Evolutionary conservation across 2,797 vertebrate genomes (phyloP), one percentile per base, ranked within the genome.

Genomic region (Rhinophrynus dorsalis): DNA sequence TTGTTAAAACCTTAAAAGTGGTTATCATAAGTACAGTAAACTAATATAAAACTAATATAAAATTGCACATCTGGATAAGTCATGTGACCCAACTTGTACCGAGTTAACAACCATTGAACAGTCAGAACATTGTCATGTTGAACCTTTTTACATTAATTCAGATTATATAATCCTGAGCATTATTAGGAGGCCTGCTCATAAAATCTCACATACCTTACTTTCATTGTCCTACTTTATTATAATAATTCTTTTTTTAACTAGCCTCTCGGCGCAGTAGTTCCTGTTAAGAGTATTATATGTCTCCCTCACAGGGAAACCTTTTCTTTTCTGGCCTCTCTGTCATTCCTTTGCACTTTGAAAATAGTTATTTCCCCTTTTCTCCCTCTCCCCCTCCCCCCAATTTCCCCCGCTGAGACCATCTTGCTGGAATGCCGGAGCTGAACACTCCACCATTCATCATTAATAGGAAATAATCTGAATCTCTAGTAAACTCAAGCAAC

Each of bases 301-400:
- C 69, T 66, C 61, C 20, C 62, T 59, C 52, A 66, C 54, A 71
- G 51, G 58, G 55, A 32, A 73, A 66, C 62, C 57, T 65, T 58
- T 60, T 73, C 69, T 52, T 66, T 42, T 48, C 54, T 30, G 47
- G 18, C 27, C 20, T 9, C 42, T 54, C n/a, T 59, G 61, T 56
- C 54, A 50, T 66, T 65, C 29, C 35, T 40, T 35, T 45, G 21
- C 55, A 42, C 42, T 65, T 59, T 59, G 17, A 26, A 50, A 65
- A 56, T 56, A 67, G 56, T 56, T 61, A 67, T 67, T 52, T 59
- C 50, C 15, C 71, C 56, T 47, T 48, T 32, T 50, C 24, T 13
- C 12, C 20, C 6, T 18, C 17, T 18, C 11, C 3, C 26, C 56
- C 54, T 24, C 64, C 38, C 56, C 40, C 23, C 38, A 67, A 54